phyloP scores from a whole-genome alignment of 2,113 vertebrate species.

The Nothobranchius kuhntae region DNA sequence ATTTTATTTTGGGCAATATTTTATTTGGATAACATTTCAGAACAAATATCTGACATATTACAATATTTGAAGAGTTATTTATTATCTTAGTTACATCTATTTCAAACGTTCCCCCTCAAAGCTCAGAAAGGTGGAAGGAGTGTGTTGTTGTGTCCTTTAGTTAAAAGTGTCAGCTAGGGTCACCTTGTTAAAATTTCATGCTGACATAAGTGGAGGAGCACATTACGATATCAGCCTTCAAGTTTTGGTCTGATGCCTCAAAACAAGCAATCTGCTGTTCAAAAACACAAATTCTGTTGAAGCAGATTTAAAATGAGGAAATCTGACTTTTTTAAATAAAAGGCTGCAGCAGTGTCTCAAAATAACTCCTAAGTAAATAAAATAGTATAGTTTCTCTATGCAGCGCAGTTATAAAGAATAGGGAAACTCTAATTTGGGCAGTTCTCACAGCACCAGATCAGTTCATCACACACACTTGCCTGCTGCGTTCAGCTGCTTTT shows the following conservation, averaged over 20 bases:
- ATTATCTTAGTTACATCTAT: too few relatives aligned
- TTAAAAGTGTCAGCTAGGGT: conserved; percentile 24
- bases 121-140: neutral
- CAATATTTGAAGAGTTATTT: neutral
- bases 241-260: conserved; percentile 18
- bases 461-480: too few relatives aligned
- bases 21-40: neutral
- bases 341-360: neutral
- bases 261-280: conserved; percentile 29
- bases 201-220: conserved; percentile 19
- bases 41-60: neutral
- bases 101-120: too few relatives aligned
- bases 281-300: neutral
- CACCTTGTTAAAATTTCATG: conserved; percentile 44
- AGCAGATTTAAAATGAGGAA: neutral
- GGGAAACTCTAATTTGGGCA: too few relatives aligned
- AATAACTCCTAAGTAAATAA: neutral
- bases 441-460: too few relatives aligned
- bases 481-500: too few relatives aligned
- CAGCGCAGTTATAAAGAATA: too few relatives aligned
- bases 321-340: neutral
- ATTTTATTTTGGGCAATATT: neutral
- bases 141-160: conserved; percentile 19
- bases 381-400: neutral
- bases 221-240: conserved; percentile 30